Percentiles rank a stretch among this genome's conserved stretches.
These are phyloP conservation scores for Dicyrtoma fusca DNA, from an alignment of 2,888 invertebrate genomes.

Conservation along the genomic window DNA sequence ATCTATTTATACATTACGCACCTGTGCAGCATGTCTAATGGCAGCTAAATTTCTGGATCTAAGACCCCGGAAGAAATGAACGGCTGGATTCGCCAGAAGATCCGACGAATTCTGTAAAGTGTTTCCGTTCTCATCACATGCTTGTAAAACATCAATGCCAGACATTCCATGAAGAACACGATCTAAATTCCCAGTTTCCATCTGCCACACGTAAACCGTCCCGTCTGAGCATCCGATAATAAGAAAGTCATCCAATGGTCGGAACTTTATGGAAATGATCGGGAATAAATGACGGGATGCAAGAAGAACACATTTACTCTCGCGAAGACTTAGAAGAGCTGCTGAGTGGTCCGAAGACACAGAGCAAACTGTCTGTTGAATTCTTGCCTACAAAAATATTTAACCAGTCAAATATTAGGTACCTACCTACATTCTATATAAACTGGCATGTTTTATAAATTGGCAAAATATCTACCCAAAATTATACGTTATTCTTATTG, in stretches of 20 bases:
- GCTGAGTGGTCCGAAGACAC: conserved; percentile 98
- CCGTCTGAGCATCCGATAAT: conserved; percentile 97
- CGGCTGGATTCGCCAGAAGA: conserved; percentile 87
- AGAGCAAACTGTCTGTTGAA: conserved; percentile 92
- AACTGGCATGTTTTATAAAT: no score
- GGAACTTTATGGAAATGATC: conserved; percentile 92
- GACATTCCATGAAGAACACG: conserved; percentile 92
- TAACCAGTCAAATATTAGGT: no score
- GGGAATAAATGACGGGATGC: conserved; percentile 95
- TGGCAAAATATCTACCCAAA: no score
- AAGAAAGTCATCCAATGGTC: conserved; percentile 96
- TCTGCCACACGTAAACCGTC: conserved; percentile 99
- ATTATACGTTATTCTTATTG: no score
- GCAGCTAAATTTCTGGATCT: conserved; percentile 92
- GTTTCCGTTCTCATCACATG: conserved; percentile 84
- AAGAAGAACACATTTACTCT: conserved; percentile 91
- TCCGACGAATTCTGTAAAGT: conserved; percentile 68
- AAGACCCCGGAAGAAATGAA: conserved; percentile 92
- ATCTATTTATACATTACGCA: no score
- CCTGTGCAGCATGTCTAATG: conserved; percentile 84
- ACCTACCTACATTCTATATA: no score
- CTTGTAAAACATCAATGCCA: conserved; percentile 92
- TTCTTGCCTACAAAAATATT: conserved; percentile 70
- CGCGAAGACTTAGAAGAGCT: conserved; percentile 85
- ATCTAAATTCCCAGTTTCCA: conserved; percentile 94